These are phyloP conservation scores for Perizoma flavofasciatum DNA, from an alignment of 2,888 invertebrate species.

Conservation along the genomic window DNA sequence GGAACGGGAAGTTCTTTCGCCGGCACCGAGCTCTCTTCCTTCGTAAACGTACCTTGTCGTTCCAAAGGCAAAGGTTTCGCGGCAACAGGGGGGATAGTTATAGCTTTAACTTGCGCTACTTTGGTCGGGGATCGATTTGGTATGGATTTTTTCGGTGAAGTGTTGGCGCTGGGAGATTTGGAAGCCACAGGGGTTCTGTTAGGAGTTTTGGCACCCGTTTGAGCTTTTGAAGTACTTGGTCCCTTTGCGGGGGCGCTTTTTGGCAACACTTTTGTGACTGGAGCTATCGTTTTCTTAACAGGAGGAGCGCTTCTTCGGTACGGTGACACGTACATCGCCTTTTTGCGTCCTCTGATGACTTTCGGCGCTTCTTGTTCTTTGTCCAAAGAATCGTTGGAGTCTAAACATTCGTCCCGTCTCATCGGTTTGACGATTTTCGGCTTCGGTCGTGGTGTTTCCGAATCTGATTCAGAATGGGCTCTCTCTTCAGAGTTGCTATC, in stretches of 20 bases:
- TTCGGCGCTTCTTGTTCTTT: slow-evolving; percentile 78
- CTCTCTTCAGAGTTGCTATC: slow-evolving; percentile 85
- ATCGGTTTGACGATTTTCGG: slow-evolving; percentile 85
- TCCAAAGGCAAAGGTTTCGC: slow-evolving; percentile 84
- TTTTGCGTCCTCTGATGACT: slow-evolving; percentile 86
- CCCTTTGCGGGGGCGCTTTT: slow-evolving; percentile 51
- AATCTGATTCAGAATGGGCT: slow-evolving; percentile 74
- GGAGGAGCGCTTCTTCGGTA: slow-evolving; percentile 71
- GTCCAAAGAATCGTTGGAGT: slow-evolving; percentile 75
- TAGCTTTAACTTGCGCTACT: slow-evolving; percentile 52
- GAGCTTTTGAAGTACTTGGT: slow-evolving; percentile 55
- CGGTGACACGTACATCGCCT: slow-evolving; percentile 87
- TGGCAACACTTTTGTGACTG: slow-evolving; percentile 46
- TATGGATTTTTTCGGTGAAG: slow-evolving; percentile 69
- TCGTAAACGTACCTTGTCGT: slow-evolving; percentile 96
- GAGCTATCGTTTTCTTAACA: slow-evolving; percentile 57
- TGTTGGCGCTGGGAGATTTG: slow-evolving; percentile 56
- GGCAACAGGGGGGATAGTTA: slow-evolving; percentile 53
- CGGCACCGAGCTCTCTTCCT: slow-evolving; percentile 87
- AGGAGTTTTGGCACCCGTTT: slow-evolving; percentile 62
- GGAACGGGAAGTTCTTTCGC: slow-evolving; percentile 66
- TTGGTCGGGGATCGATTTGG: slow-evolving; percentile 63
- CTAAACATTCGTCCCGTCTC: slow-evolving; percentile 68
- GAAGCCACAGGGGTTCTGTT: slow-evolving; percentile 53
- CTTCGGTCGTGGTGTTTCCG: slow-evolving; percentile 70